Base-by-base conservation (phyloP, 2,888 invertebrate species). In the Phaonia tiefii region DNA sequence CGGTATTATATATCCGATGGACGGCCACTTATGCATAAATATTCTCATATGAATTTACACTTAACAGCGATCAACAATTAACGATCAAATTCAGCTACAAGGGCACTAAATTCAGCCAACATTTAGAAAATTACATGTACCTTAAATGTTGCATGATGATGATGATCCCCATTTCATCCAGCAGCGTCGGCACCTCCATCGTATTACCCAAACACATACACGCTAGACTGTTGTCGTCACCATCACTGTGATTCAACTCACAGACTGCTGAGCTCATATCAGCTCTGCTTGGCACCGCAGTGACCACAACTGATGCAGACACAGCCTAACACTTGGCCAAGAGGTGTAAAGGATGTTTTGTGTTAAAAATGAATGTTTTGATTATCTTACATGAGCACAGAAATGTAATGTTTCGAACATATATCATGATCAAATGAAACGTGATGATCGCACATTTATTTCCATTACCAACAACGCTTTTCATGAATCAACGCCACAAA, bases 361-460 rank as follows among this genome's bases (percentile, higher is more conserved):
- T 79, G 60, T 72, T 20, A 44, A 80, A 80, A 80, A 80, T 80
- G 76, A 80, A 76, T 80, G 80, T 80, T 80, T 80, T 80, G 76
- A 80, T 80, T 80, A 80, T 80, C 80, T 80, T 80, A 80, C 80
- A 80, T 80, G 76, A 80, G 76, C 80, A 76, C 42, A 76, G 80
- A 80, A 76, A 71, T 76, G 80, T 80, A 76, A 80, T 80, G 80
- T 76, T 69, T 65, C 73, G 31, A 73, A 76, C 80, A 80, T 80
- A 80, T 76, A 76, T 80, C 80, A 80, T 80, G 80, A 80, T 80
- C 80, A 80, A 80, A 66, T 76, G 73, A 69, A 80, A 80, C 80
- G 80, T 76, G 80, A 80, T 80, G 72, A 80, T 76, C 76, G 72
- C 22, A 80, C 80, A 80, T 80, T 80, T 73, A 75, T 80, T 80